Evolutionary conservation across 2,797 vertebrate genomes (phyloP), one percentile per base, ranked within the genome.

Genomic region (Oreortyx pictus): DNA sequence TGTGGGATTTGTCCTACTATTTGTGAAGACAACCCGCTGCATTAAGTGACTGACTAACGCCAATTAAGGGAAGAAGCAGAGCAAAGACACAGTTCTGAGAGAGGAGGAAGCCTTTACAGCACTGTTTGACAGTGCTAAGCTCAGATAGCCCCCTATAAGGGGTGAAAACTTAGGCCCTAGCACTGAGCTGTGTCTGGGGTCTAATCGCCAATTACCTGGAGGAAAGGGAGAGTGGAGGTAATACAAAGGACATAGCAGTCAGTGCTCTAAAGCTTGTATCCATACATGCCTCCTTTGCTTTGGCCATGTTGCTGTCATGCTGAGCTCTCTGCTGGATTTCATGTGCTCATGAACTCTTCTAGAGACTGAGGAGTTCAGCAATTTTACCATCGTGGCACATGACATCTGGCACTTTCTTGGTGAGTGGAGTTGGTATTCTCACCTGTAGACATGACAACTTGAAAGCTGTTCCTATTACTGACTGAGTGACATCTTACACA

Each of bases 401-500:
- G 79, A 46, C 41, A 31, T 49, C 65, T 50, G n/a, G n/a, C 37
- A 19, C 46, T 94, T 81, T 80, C 83, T 90, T 52, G 33, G 52
- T 37, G 8, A 72, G 70, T 35, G 60, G 43, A 86, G 43, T 19
- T 68, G 19, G 24, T 72, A 65, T 71, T 82, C 72, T 87, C 86
- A 52, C 54, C 57, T 56, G 66, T 41, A 77, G 92, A 81, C 43
- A 41, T 23, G 54, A 73, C 57, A 84, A 39, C 77, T 70, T 89
- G 88, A 93, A 93, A 88, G 64, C 57, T 77, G 47, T 83, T 89
- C 33, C 24, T 88, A 7, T 62, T 72, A 37, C 76, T 82, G 43
- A 27, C 76, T 92, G 57, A 92, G 73, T 78, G 90, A 79, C 19
- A 52, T 91, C 88, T 88, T 87, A 72, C 62, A 80, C 76, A 73